Conservation (phyloP, 2,113 vertebrate genomes). For the Nematolebias whitei region DNA sequence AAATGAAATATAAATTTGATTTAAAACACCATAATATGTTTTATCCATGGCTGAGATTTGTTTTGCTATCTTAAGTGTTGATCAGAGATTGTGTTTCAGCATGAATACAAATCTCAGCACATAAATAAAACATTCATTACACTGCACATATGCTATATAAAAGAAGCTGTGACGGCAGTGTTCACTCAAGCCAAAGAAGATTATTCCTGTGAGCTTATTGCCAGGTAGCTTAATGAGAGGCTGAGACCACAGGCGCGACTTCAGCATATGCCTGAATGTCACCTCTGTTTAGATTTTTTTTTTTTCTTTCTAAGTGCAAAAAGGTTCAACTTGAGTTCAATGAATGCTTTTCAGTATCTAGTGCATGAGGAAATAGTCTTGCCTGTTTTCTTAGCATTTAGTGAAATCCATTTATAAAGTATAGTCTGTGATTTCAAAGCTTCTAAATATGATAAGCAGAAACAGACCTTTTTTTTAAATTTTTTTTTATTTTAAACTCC, state of each 20-base stretch:
- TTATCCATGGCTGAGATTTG: conserved; percentile 13
- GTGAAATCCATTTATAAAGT: background rate
- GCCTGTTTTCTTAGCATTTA: background rate
- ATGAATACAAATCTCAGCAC: conserved; percentile 8
- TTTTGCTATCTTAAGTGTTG: conserved; percentile 19
- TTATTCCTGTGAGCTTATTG: conserved; percentile 37
- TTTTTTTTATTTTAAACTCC: no score
- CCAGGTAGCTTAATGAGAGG: conserved; percentile 63
- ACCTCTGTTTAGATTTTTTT: conserved; percentile 60
- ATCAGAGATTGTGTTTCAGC: conserved; percentile 34
- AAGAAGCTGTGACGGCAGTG: conserved; percentile 19
- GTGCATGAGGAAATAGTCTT: conserved; percentile 12
- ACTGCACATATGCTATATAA: conserved; percentile 14
- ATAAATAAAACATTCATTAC: conserved; percentile 7
- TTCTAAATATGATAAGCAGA: no score
- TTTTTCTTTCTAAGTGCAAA: conserved; percentile 32
- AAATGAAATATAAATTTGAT: conserved; percentile 53
- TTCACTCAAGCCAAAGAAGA: conserved; percentile 40
- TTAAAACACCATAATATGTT: conserved; percentile 30
- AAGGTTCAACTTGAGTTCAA: conserved; percentile 36
- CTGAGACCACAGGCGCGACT: conserved; percentile 30
- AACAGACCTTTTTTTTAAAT: no score
- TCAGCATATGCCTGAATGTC: conserved; percentile 46
- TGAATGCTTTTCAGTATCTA: conserved; percentile 29
- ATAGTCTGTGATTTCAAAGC: no score